Conservation (phyloP, 2,797 vertebrate genomes). For the Syngnathus acus region DNA sequence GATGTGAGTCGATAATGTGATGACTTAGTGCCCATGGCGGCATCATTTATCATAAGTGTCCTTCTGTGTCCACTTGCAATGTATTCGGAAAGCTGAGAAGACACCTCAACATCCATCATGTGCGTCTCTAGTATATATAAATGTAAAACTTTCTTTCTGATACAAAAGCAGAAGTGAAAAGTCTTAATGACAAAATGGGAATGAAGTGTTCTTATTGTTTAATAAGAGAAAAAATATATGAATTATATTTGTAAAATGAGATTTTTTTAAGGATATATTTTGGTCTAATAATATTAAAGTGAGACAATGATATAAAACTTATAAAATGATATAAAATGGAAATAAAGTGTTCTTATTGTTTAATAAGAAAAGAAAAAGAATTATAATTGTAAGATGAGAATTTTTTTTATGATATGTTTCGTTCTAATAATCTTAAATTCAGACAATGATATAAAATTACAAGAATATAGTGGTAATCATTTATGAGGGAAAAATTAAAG, state of each 20-base stretch:
- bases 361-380: too few relatives aligned
- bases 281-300: neutral
- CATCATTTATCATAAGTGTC: neutral
- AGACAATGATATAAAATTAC: neutral
- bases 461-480: neutral
- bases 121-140: neutral
- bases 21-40: slow-evolving; percentile 5
- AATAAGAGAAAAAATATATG: too few relatives aligned
- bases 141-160: neutral
- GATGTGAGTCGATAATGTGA: slow-evolving; percentile 23
- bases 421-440: neutral
- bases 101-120: neutral
- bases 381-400: too few relatives aligned
- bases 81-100: neutral
- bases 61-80: neutral
- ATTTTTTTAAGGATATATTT: too few relatives aligned
- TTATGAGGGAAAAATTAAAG: neutral
- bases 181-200: too few relatives aligned
- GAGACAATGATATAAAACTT: neutral
- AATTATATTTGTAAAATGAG: too few relatives aligned
- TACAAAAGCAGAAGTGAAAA: neutral
- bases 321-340: too few relatives aligned
- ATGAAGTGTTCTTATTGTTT: too few relatives aligned
- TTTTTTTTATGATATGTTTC: too few relatives aligned
- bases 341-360: too few relatives aligned